These are phyloP conservation scores for Ypsolopha scabrella DNA, from an alignment of 2,888 invertebrate species.

Conservation along the genomic window DNA sequence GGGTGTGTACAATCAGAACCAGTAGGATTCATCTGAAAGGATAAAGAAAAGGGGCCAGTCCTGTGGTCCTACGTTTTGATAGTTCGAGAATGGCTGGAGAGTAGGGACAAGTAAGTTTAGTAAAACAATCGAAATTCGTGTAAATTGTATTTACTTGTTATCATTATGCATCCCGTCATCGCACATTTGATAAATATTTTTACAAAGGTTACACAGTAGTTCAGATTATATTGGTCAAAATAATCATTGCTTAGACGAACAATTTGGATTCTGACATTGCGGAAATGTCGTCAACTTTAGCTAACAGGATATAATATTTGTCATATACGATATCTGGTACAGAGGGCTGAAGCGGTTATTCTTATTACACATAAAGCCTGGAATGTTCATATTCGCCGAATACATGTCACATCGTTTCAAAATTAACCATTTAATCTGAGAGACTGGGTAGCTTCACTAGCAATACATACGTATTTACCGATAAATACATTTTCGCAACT, in stretches of 20 bases:
- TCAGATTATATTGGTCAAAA: constrained; percentile 68
- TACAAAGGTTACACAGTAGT: constrained; percentile 64
- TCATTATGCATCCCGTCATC: constrained; percentile 53
- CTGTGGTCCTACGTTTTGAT: constrained; percentile 1
- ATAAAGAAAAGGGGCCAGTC: too few relatives aligned
- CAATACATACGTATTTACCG: constrained; percentile 11
- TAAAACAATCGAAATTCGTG: constrained; percentile 49
- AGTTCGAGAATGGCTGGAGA: not conserved
- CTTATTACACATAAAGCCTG: constrained; percentile 40
- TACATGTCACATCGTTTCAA: constrained; percentile 9
- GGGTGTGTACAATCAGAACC: too few relatives aligned
- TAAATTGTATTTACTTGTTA: constrained; percentile 70
- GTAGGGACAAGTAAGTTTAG: constrained; percentile 22
- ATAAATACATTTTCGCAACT: constrained; percentile 3
- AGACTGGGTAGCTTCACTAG: constrained; percentile 6
- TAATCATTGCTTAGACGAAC: constrained; percentile 51
- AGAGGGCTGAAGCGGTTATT: not conserved
- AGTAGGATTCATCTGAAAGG: too few relatives aligned
- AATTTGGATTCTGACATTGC: constrained; percentile 24
- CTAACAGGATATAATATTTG: not conserved
- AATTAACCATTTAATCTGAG: constrained; percentile 3
- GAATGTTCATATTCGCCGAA: constrained; percentile 37
- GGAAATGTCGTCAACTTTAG: constrained; percentile 12
- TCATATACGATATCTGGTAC: not conserved
- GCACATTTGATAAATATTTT: constrained; percentile 58